Evolutionary conservation across 1,140 invertebrate genomes (phyloP).

Genomic region (Penaeus japonicus): DNA sequence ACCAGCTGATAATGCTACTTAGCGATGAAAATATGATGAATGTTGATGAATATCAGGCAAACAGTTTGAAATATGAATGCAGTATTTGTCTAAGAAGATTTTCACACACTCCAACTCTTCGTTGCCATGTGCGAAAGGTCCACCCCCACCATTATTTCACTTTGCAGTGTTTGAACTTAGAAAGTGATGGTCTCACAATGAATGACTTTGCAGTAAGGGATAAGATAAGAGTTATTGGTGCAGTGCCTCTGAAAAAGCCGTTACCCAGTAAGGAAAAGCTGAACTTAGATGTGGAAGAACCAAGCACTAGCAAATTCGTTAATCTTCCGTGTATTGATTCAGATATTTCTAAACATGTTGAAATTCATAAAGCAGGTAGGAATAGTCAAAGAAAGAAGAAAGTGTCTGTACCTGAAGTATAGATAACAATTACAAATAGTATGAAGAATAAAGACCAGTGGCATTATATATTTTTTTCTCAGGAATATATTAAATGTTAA

Average conservation of each 20-base stretch:
- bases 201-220: background rate
- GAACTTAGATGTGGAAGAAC: too few species aligned
- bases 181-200: background rate
- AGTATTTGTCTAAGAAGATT: conserved; percentile 20
- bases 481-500: too few species aligned
- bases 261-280: too few species aligned
- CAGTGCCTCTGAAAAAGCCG: background rate
- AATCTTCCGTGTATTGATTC: too few species aligned
- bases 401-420: too few species aligned
- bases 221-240: background rate
- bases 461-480: too few species aligned
- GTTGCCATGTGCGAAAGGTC: conserved; percentile 14
- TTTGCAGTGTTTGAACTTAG: background rate
- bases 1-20: conserved; percentile 13
- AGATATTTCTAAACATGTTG: too few species aligned
- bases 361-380: too few species aligned
- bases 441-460: too few species aligned
- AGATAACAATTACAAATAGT: too few species aligned
- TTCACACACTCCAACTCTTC: background rate
- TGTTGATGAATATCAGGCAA: conserved; percentile 11
- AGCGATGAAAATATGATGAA: background rate
- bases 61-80: conserved; percentile 17
- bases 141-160: conserved; percentile 23
- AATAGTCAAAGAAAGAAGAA: too few species aligned
- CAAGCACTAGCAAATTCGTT: too few species aligned